These are phyloP conservation scores for Cydia amplana DNA, from an alignment of 1,140 invertebrate species.

Conservation along the genomic window DNA sequence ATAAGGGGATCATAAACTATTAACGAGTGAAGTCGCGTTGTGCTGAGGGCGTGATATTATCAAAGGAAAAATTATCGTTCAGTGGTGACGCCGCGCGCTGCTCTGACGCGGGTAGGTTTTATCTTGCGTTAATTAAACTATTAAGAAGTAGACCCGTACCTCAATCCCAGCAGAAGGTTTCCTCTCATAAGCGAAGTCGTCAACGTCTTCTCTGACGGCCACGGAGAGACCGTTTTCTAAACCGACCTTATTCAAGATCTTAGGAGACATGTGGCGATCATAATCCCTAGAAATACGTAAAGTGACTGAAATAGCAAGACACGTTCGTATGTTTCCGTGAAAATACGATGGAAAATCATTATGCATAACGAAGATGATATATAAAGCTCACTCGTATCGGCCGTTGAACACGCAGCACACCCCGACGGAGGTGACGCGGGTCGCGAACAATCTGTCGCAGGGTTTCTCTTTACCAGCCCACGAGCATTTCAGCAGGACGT, in stretches of 20 bases:
- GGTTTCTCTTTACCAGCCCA: conserved; percentile 44
- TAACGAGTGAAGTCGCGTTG: too few relatives aligned
- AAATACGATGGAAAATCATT: too few relatives aligned
- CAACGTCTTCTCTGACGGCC: conserved; percentile 40
- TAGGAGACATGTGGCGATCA: conserved; percentile 19
- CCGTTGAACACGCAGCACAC: conserved; percentile 63
- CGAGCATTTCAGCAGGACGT: conserved; percentile 46
- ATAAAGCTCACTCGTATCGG: conserved; percentile 49
- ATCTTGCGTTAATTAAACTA: too few relatives aligned
- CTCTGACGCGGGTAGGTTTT: too few relatives aligned
- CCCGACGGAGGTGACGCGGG: conserved; percentile 48
- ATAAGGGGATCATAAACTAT: too few relatives aligned
- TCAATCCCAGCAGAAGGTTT: conserved; percentile 41
- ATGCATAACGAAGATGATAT: background rate
- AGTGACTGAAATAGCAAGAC: too few relatives aligned
- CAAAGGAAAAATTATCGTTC: too few relatives aligned
- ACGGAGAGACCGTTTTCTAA: conserved; percentile 45
- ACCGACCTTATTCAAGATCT: conserved; percentile 38
- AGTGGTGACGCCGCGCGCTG: too few relatives aligned
- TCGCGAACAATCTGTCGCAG: conserved; percentile 48
- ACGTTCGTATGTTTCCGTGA: too few relatives aligned
- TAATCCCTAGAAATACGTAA: background rate
- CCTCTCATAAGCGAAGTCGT: conserved; percentile 45
- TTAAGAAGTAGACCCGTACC: conserved; percentile 35
- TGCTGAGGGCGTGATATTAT: too few relatives aligned